A percentile compares a stretch with the other conserved stretches of the same genome.
These are phyloP conservation scores for Aphelenchoides bicaudatus DNA, from an alignment of 2,888 invertebrate genomes.

Conservation along the genomic window DNA sequence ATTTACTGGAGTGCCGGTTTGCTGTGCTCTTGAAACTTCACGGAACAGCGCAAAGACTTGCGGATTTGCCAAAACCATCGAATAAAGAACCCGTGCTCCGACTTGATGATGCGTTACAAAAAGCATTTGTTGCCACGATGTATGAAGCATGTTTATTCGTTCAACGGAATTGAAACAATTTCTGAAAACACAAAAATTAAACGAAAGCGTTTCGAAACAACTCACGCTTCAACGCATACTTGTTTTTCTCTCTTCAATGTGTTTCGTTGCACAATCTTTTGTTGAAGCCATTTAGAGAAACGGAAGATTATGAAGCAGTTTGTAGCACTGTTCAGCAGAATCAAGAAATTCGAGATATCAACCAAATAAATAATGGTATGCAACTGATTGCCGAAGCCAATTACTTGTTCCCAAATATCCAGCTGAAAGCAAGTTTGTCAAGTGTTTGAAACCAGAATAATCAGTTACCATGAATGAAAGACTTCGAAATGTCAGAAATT, in stretches of 20 bases:
- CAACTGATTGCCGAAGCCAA: slow-evolving; percentile 34
- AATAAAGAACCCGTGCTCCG: slow-evolving; percentile 47
- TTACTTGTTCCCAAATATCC: slow-evolving; percentile 48
- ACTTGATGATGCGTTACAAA: slow-evolving; percentile 47
- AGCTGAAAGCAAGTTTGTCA: slow-evolving; percentile 34
- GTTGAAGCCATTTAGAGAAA: slow-evolving; percentile 45
- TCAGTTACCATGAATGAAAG: slow-evolving; percentile 43
- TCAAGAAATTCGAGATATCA: slow-evolving; percentile 48
- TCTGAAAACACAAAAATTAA: background rate
- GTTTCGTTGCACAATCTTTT: slow-evolving; percentile 40
- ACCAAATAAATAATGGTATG: slow-evolving; percentile 31
- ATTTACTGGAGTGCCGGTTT: slow-evolving; percentile 19
- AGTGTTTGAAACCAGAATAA: background rate
- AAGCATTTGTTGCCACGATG: slow-evolving; percentile 45
- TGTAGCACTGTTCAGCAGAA: slow-evolving; percentile 54
- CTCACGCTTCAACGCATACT: slow-evolving; percentile 41
- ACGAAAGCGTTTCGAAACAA: slow-evolving; percentile 1
- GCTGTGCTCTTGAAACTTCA: slow-evolving; percentile 14
- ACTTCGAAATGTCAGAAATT: slow-evolving; percentile 49
- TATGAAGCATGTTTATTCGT: slow-evolving; percentile 34
- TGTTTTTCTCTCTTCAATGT: slow-evolving; percentile 53
- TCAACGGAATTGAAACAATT: slow-evolving; percentile 27
- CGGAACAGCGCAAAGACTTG: slow-evolving; percentile 39
- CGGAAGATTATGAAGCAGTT: slow-evolving; percentile 53
- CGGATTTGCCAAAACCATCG: slow-evolving; percentile 50